Conservation (phyloP, 2,888 invertebrate genomes). For the Sarcophaga caerulescens region DNA sequence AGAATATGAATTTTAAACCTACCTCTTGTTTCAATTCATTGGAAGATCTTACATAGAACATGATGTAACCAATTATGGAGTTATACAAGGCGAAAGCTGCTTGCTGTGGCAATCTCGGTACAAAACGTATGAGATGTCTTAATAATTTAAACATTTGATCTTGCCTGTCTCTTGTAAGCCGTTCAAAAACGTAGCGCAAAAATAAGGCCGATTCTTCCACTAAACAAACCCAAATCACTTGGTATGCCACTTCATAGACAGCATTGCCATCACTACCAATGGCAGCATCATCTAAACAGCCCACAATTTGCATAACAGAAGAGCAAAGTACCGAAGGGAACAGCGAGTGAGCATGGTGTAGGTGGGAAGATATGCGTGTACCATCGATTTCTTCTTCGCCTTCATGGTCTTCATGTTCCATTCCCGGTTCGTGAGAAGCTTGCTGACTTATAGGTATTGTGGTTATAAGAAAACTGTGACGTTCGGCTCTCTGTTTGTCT, state of each 20-base stretch:
- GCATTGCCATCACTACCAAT: slow-evolving; percentile 96
- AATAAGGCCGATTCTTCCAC: slow-evolving; percentile 99
- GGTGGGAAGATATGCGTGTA: slow-evolving; percentile 89
- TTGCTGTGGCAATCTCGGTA: slow-evolving; percentile 96
- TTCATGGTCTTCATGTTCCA: slow-evolving; percentile 91
- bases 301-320: slow-evolving; percentile 96
- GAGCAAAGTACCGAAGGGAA: slow-evolving; percentile 98
- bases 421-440: slow-evolving; percentile 97
- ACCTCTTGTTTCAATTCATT: slow-evolving; percentile 96
- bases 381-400: slow-evolving; percentile 92
- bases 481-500: slow-evolving; percentile 95
- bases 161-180: slow-evolving; percentile 95
- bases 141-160: slow-evolving; percentile 96
- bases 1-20: background rate
- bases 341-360: slow-evolving; percentile 95
- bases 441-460: slow-evolving; percentile 97
- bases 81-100: slow-evolving; percentile 99
- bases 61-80: slow-evolving; percentile 99
- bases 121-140: slow-evolving; percentile 95
- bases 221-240: slow-evolving; percentile 98
- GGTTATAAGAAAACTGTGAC: slow-evolving; percentile 97
- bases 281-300: slow-evolving; percentile 96
- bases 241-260: slow-evolving; percentile 98
- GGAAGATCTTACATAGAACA: slow-evolving; percentile 99
- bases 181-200: slow-evolving; percentile 96